A percentile compares a stretch with the other conserved stretches of the same genome.
Evolutionary conservation across 2,797 vertebrate genomes (phyloP).

Genomic region (Eleutherodactylus coqui): DNA sequence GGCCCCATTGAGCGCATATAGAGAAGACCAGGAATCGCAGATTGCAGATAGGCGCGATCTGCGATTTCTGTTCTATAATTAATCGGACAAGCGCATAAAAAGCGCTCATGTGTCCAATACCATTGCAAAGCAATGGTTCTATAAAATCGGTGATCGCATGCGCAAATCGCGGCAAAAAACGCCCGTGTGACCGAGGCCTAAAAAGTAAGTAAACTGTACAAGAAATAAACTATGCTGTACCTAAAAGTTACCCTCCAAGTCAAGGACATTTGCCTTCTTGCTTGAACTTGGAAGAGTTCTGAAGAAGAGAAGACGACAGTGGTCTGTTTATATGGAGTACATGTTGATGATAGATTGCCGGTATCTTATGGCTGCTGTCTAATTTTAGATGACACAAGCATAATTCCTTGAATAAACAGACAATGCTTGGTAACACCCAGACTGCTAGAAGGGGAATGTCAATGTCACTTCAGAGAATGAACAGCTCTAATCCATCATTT

Average conservation of each 20-base stretch:
- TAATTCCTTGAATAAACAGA: constrained; percentile 35
- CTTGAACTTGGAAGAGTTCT: not conserved
- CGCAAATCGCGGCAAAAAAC: too few species aligned
- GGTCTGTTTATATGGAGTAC: constrained; percentile 2
- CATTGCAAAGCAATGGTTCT: too few species aligned
- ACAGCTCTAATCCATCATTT: constrained; percentile 38
- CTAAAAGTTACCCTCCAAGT: not conserved
- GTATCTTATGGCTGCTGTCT: constrained; percentile 27
- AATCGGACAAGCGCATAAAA: too few species aligned
- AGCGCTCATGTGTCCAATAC: too few species aligned
- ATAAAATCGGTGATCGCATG: too few species aligned
- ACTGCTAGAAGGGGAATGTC: constrained; percentile 16
- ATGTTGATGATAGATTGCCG: constrained; percentile 30
- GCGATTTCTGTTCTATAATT: too few species aligned
- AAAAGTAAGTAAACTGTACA: not conserved
- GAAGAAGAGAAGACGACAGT: not conserved
- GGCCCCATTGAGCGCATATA: too few species aligned
- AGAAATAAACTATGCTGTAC: not conserved
- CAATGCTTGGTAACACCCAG: constrained; percentile 29
- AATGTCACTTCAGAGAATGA: constrained; percentile 14
- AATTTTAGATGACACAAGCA: constrained; percentile 16
- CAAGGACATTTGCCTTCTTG: not conserved
- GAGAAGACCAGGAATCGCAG: too few species aligned
- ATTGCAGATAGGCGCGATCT: too few species aligned
- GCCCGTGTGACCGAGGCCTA: too few species aligned